phyloP scores from a whole-genome alignment of 2,888 invertebrate species.

The Acleris literana region DNA sequence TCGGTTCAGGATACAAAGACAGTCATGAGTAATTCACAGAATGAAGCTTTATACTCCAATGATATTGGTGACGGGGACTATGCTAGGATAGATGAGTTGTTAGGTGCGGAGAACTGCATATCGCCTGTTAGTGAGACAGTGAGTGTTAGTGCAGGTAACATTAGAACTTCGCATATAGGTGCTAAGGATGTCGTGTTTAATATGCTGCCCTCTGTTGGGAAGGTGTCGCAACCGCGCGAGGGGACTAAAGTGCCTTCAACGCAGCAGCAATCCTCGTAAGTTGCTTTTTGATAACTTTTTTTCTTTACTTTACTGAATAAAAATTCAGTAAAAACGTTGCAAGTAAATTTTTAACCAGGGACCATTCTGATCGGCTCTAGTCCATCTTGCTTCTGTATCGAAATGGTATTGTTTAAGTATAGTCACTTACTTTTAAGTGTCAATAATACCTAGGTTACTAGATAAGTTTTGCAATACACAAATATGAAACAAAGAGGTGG shows the following conservation, averaged over 20 bases:
- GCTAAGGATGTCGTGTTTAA: conserved; percentile 61
- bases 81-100: conserved; percentile 73
- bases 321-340: too few species aligned
- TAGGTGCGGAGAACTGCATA: conserved; percentile 74
- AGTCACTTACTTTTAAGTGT: too few species aligned
- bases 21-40: conserved; percentile 78
- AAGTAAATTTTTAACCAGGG: too few species aligned
- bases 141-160: conserved; percentile 52
- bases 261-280: conserved; percentile 67
- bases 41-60: conserved; percentile 73
- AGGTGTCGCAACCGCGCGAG: conserved; percentile 69
- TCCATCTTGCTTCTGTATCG: too few species aligned
- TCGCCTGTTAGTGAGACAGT: conserved; percentile 68
- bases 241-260: conserved; percentile 68
- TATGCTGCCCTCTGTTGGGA: conserved; percentile 74
- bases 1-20: conserved; percentile 76
- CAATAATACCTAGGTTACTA: too few species aligned
- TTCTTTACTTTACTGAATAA: neutral
- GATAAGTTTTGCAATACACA: too few species aligned
- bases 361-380: too few species aligned
- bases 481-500: too few species aligned
- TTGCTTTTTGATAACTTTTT: conserved; percentile 34
- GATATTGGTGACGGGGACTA: conserved; percentile 75
- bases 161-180: conserved; percentile 76
- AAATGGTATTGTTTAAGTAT: too few species aligned